Evolutionary conservation across 1,140 invertebrate species (phyloP).

Genomic region (Harpegnathos saltator): DNA sequence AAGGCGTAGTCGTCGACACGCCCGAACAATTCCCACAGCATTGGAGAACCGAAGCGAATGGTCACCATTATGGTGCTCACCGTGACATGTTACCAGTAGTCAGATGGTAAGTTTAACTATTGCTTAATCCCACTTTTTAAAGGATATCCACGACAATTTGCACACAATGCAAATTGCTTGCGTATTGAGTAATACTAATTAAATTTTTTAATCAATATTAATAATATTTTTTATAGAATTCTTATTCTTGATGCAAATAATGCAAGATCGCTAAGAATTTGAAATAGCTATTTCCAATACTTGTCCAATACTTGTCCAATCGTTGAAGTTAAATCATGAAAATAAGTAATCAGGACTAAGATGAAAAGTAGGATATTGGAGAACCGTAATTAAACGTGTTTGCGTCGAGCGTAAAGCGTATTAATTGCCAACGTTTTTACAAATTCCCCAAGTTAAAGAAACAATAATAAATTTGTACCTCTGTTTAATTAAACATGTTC

Average conservation of each 20-base stretch:
- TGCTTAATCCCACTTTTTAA: slow-evolving; percentile 30
- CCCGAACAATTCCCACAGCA: slow-evolving; percentile 70
- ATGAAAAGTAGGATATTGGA: not conserved
- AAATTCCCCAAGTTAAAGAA: slow-evolving; percentile 4
- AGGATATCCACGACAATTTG: not conserved
- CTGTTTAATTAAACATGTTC: no score
- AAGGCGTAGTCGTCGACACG: slow-evolving; percentile 78
- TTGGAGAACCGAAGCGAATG: slow-evolving; percentile 50
- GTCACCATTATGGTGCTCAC: slow-evolving; percentile 52
- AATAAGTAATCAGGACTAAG: not conserved
- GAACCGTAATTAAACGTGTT: slow-evolving; percentile 20
- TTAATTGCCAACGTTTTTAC: slow-evolving; percentile 23
- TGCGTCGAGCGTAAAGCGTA: slow-evolving; percentile 17
- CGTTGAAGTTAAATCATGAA: not conserved
- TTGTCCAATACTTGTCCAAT: no score
- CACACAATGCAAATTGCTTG: no score
- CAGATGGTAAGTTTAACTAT: slow-evolving; percentile 46
- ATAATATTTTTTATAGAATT: not conserved
- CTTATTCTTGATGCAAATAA: no score
- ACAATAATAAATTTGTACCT: slow-evolving; percentile 44
- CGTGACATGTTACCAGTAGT: slow-evolving; percentile 52
- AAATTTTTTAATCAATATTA: slow-evolving; percentile 2
- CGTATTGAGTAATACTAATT: slow-evolving; percentile 2
- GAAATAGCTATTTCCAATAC: no score
- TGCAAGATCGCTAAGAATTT: not conserved